Evolutionary conservation across 2,797 vertebrate species (phyloP).

Genomic region (Poeciliopsis gracilis): DNA sequence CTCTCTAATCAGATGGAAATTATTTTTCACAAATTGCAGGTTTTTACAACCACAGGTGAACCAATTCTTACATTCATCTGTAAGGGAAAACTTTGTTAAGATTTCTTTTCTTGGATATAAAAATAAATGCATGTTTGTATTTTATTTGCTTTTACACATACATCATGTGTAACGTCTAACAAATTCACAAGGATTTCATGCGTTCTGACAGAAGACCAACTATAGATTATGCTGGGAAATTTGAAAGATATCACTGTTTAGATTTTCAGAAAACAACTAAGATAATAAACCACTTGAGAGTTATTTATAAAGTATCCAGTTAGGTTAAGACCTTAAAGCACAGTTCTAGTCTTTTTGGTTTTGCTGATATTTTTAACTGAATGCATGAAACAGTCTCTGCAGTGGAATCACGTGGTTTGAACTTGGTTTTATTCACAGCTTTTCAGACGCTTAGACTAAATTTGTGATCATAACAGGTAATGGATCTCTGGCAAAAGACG

Average conservation of each 20-base stretch:
- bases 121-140: neutral
- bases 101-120: neutral
- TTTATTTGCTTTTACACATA: neutral
- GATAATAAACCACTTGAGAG: neutral
- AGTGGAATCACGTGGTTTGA: neutral
- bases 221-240: neutral
- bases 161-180: neutral
- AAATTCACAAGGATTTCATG: neutral
- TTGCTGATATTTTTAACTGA: neutral
- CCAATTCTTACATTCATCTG: neutral
- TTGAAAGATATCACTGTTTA: neutral
- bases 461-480: neutral
- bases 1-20: slow-evolving; percentile 49
- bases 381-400: neutral
- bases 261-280: neutral
- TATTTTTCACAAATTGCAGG: slow-evolving; percentile 23
- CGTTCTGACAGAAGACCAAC: neutral
- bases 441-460: neutral
- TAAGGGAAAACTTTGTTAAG: neutral
- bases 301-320: neutral
- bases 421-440: neutral
- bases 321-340: neutral
- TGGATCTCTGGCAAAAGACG: neutral
- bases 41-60: neutral
- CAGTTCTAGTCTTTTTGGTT: neutral